Evolutionary conservation across 2,797 vertebrate genomes (phyloP).

Genomic region (Otus scops): DNA sequence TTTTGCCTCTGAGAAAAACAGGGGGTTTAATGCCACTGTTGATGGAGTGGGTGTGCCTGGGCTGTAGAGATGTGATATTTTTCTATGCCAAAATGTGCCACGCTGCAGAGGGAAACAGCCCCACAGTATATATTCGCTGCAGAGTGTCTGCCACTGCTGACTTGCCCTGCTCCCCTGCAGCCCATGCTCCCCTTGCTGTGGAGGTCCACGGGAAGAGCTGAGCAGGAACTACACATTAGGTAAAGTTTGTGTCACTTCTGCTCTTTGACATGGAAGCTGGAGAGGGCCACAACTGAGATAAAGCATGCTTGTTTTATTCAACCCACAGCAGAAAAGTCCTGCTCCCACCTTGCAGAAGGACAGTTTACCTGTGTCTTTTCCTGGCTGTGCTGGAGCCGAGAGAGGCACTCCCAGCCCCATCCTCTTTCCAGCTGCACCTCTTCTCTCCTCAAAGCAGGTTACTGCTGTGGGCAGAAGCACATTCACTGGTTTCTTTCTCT

Average conservation of each 20-base stretch:
- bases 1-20: background rate
- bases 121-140: background rate
- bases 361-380: background rate
- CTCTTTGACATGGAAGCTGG: background rate
- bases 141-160: background rate
- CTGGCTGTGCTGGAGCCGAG: background rate
- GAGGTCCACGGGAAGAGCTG: background rate
- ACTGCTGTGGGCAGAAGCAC: background rate
- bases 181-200: background rate
- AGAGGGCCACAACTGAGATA: background rate
- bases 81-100: background rate
- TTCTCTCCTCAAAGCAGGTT: background rate
- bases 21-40: background rate
- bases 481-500: background rate
- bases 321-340: background rate
- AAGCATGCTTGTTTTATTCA: background rate
- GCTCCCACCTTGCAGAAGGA: background rate
- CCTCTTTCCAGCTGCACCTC: background rate
- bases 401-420: background rate
- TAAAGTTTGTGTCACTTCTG: background rate
- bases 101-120: background rate
- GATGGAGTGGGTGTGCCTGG: background rate
- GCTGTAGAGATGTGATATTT: background rate
- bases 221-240: background rate
- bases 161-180: background rate